phyloP scores from a whole-genome alignment of 2,113 vertebrate species.

The Oryzias celebensis region DNA sequence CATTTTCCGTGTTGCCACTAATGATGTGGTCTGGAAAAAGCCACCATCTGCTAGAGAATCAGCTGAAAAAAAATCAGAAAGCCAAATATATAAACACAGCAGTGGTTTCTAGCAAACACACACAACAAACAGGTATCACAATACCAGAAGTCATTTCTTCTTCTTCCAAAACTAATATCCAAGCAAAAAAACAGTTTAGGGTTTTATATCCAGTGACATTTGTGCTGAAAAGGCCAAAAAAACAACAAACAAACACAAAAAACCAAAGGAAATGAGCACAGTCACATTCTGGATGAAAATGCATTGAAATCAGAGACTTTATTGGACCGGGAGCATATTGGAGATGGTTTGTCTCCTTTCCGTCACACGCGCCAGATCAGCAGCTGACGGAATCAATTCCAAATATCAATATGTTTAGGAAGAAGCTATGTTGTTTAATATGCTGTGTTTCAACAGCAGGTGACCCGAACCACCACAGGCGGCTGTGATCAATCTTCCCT shows the following conservation, averaged over 20 bases:
- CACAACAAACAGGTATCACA: neutral
- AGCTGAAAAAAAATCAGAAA: neutral
- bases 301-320: neutral
- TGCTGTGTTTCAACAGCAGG: neutral
- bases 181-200: neutral
- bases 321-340: conserved; percentile 1
- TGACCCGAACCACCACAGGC: neutral
- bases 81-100: no score
- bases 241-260: no score
- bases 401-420: conserved; percentile 3
- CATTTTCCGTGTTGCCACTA: no score
- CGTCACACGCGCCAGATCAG: neutral
- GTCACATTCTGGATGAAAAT: neutral
- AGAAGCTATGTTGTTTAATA: neutral
- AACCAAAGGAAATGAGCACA: accelerated
- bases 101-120: accelerated
- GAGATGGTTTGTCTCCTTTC: neutral
- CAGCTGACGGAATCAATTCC: neutral
- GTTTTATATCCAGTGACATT: neutral
- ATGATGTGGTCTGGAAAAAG: no score
- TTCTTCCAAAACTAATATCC: neutral
- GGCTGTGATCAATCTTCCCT: neutral
- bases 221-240: neutral
- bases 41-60: neutral
- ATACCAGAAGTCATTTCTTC: conserved; percentile 1